Evolutionary conservation across 1,140 invertebrate genomes (phyloP), one percentile per base, ranked within the genome.

Genomic region (Bombus consobrinus): DNA sequence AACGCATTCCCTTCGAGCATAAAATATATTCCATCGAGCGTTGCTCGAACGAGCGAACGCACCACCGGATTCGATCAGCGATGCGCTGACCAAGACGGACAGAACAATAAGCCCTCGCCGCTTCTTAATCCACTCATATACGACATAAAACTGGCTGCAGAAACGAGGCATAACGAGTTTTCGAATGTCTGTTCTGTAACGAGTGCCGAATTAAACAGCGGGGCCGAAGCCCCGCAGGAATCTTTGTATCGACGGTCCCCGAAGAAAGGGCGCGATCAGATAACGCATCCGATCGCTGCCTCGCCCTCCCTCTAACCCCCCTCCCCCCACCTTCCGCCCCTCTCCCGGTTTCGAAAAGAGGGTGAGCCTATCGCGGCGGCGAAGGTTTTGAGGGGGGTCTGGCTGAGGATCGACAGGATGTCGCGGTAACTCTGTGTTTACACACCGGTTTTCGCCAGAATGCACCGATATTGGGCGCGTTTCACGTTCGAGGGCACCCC

Each of bases 371-470:
- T 53, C 47, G 47, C 47, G 47, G 47, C 47, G 47, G 1, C 47
- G 47, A 22, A 53, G 47, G 47, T 53, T 53, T 53, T 22, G 5
- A 13, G 34, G 62, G 32, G 39, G 53, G 18, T 62, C 34, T 88
- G 87, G 90, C 81, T 87, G 85, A 78, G 78, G 89, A 93, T 91
- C 88, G 91, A 92, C 92, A 92, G 92, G 88, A 90, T 83, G 91
- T 90, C 88, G 89, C 83, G 78, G 78, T 81, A 84, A 88, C 71
- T 82, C 78, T 85, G 90, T 93, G 92, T 93, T 93, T 93, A 93
- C 92, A 93, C 92, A 91, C 83, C 89, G 90, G 84, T 93, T 93
- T 93, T 93, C 92, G 92, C 87, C 86, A 92, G 91, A 91, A 85
- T 93, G 92, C 91, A 92, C 88, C 88, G 83, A 88, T 84, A 77